Conservation (phyloP, 2,797 vertebrate species). For the Falco novaeseelandiae region DNA sequence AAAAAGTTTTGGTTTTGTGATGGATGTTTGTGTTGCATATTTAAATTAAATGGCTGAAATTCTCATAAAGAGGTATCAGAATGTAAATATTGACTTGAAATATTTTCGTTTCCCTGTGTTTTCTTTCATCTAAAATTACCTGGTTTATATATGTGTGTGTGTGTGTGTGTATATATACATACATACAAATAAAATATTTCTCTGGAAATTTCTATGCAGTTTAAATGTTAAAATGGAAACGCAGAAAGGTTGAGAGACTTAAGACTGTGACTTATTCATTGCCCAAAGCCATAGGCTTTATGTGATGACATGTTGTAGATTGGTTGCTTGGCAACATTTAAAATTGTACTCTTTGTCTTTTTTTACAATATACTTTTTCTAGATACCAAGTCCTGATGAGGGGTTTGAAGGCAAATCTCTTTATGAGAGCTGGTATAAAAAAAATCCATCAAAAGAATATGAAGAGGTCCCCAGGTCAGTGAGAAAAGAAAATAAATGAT, state of each 20-base stretch:
- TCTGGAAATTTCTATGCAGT: not conserved
- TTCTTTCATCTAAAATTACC: not conserved
- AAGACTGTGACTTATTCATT: not conserved
- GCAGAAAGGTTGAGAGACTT: not conserved
- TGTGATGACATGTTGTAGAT: not conserved
- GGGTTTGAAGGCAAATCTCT: slow-evolving; percentile 89
- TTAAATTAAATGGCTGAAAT: not conserved
- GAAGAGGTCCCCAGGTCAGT: slow-evolving; percentile 85
- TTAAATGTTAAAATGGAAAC: not conserved
- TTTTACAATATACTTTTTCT: not conserved
- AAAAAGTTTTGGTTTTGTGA: not conserved
- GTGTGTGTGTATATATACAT: too few species aligned
- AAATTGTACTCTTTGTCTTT: not conserved
- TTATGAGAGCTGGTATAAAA: slow-evolving; percentile 92
- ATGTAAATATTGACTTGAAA: not conserved
- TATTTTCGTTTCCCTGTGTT: not conserved
- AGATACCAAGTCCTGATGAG: slow-evolving; percentile 91
- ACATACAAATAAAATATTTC: not conserved
- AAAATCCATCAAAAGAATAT: slow-evolving; percentile 86
- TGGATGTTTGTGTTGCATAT: not conserved
- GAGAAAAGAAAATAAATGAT: not conserved
- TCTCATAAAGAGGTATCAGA: not conserved
- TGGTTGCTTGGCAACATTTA: not conserved
- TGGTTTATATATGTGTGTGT: not conserved
- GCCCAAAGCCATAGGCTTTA: not conserved